Evolutionary conservation across 2,113 vertebrate genomes (phyloP).

Genomic region (Archilochus colubris): DNA sequence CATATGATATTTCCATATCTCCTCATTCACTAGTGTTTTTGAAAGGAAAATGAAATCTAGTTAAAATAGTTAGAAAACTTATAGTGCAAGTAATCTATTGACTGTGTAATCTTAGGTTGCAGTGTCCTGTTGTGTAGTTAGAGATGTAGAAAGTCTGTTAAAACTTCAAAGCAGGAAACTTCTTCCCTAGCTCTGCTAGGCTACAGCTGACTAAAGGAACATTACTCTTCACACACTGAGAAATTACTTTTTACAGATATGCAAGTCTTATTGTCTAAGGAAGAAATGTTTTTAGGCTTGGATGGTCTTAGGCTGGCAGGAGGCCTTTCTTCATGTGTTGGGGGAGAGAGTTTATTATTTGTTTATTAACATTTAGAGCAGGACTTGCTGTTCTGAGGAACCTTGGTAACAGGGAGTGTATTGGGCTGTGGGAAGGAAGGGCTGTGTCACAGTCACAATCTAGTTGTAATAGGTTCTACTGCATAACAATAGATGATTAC

Average conservation of each 20-base stretch:
- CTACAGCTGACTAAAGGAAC: not conserved
- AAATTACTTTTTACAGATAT: not conserved
- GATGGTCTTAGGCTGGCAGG: not conserved
- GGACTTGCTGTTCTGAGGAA: not conserved
- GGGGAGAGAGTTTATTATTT: not conserved
- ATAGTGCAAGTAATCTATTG: not conserved
- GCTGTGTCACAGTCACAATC: not conserved
- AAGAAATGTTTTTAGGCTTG: not conserved
- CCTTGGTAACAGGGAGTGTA: not conserved
- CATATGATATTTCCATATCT: not conserved
- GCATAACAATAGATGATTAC: not conserved
- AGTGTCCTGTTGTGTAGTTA: not conserved
- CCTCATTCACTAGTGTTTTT: not conserved
- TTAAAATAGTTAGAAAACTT: not conserved
- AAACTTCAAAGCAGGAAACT: not conserved
- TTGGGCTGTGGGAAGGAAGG: not conserved
- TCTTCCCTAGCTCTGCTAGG: not conserved
- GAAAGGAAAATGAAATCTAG: not conserved
- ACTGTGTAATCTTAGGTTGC: not conserved
- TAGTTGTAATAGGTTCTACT: not conserved
- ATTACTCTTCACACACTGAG: not conserved
- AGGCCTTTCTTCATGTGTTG: not conserved
- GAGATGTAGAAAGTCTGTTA: not conserved
- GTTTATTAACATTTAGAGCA: not conserved
- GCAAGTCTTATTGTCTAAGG: not conserved